phyloP scores from a whole-genome alignment of 2,113 vertebrate genomes.

The Eleginops maclovinus region DNA sequence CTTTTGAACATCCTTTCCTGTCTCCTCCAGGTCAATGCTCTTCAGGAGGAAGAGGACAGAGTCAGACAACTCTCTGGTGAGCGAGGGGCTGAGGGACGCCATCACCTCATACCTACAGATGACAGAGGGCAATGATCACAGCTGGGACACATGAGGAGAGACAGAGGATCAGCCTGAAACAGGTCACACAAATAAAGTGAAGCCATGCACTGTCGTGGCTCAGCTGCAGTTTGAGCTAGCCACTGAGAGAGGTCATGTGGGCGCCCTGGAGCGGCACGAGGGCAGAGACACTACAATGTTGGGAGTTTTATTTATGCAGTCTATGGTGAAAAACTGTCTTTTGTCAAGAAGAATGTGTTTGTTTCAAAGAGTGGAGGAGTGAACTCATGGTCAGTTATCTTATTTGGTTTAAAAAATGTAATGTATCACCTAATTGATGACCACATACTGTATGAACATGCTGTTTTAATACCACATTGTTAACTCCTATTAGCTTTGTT shows the following conservation, averaged over 20 bases:
- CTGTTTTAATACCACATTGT: slow-evolving; percentile 8
- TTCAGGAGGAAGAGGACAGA: slow-evolving; percentile 65
- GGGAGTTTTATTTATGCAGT: not conserved
- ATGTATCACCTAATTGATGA: slow-evolving; percentile 42
- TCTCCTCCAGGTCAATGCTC: slow-evolving; percentile 80
- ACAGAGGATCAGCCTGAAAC: not conserved
- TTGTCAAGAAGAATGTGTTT: slow-evolving; percentile 5
- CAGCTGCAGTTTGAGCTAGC: not conserved
- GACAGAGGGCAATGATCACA: slow-evolving; percentile 54
- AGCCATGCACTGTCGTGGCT: slow-evolving; percentile 1
- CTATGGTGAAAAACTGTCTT: slow-evolving; percentile 1
- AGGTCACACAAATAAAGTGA: slow-evolving; percentile 1
- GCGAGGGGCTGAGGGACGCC: slow-evolving; percentile 88
- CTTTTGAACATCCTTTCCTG: not conserved
- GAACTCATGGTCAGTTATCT: slow-evolving; percentile 9
- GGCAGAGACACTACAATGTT: slow-evolving; percentile 62
- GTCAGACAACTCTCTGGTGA: slow-evolving; percentile 81
- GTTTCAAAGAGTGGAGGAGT: not conserved
- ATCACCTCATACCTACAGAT: slow-evolving; percentile 89
- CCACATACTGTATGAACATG: not conserved
- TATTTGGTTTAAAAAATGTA: not conserved
- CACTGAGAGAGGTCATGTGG: not conserved
- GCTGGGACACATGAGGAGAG: slow-evolving; percentile 63
- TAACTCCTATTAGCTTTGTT: no score
- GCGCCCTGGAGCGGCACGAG: not conserved